phyloP scores from a whole-genome alignment of 2,113 vertebrate species.

The human (Homo sapiens) region DNA sequence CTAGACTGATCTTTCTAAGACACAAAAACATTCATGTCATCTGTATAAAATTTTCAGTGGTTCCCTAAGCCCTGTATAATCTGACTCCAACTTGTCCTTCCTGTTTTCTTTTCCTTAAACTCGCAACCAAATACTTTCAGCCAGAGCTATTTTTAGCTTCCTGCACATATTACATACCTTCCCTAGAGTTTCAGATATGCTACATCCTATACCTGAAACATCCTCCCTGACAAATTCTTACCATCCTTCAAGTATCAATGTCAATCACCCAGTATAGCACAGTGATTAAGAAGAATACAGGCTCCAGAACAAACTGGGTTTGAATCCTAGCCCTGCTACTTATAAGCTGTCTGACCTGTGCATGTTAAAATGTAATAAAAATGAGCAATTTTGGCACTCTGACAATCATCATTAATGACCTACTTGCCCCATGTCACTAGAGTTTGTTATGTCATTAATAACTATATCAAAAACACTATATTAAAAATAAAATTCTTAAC shows the following conservation, averaged over 20 bases:
- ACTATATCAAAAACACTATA: background rate
- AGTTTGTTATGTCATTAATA: background rate
- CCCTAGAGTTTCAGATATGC: background rate
- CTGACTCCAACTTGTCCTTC: background rate
- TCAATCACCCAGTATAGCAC: background rate
- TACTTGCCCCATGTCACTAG: background rate
- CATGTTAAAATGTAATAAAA: background rate
- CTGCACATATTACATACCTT: background rate
- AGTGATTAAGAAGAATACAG: background rate
- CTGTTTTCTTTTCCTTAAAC: slow-evolving; percentile 1
- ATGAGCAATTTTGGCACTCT: background rate
- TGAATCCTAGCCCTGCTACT: background rate
- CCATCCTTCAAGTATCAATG: background rate
- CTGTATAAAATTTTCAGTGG: background rate
- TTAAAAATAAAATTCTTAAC: background rate
- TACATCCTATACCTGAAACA: background rate
- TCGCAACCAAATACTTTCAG: background rate
- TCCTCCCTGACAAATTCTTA: background rate
- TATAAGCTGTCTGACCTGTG: background rate
- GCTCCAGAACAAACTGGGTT: background rate
- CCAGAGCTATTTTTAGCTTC: background rate
- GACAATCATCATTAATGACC: background rate
- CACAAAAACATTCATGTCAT: background rate
- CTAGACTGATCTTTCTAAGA: background rate
- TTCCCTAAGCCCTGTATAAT: background rate